Conservation (phyloP, 2,888 invertebrate species). For the Cephonodes hylas region DNA sequence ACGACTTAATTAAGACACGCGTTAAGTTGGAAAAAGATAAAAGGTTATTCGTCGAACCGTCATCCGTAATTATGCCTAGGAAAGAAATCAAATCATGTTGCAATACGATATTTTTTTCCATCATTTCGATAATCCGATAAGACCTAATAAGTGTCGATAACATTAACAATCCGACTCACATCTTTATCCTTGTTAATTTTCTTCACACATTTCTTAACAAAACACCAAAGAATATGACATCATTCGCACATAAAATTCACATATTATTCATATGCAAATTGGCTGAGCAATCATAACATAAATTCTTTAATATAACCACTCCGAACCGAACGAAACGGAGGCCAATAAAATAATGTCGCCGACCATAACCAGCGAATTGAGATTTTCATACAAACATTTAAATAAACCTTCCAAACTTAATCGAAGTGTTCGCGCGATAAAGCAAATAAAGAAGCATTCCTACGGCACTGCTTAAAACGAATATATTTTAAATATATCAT, state of each 20-base stretch:
- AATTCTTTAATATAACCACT: constrained; percentile 58
- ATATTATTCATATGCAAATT: constrained; percentile 71
- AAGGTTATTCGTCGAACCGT: no score
- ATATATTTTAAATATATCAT: not conserved
- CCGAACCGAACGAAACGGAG: constrained; percentile 40
- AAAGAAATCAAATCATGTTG: not conserved
- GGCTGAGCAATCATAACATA: constrained; percentile 67
- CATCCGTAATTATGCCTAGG: not conserved
- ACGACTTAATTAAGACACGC: not conserved
- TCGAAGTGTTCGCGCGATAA: not conserved
- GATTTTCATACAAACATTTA: constrained; percentile 30
- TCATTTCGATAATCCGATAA: not conserved
- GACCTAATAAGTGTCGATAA: not conserved
- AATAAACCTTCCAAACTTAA: constrained; percentile 26
- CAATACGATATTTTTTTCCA: not conserved
- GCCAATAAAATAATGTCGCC: constrained; percentile 45
- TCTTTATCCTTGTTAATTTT: constrained; percentile 36
- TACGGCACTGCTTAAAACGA: not conserved
- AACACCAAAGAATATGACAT: constrained; percentile 56
- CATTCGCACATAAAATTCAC: constrained; percentile 63
- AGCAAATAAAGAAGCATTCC: constrained; percentile 1
- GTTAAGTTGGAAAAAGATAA: not conserved
- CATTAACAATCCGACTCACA: constrained; percentile 1
- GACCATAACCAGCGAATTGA: constrained; percentile 31
- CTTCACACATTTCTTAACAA: constrained; percentile 54